phyloP scores from a whole-genome alignment of 2,797 vertebrate species.

The Sebastes cheni region DNA sequence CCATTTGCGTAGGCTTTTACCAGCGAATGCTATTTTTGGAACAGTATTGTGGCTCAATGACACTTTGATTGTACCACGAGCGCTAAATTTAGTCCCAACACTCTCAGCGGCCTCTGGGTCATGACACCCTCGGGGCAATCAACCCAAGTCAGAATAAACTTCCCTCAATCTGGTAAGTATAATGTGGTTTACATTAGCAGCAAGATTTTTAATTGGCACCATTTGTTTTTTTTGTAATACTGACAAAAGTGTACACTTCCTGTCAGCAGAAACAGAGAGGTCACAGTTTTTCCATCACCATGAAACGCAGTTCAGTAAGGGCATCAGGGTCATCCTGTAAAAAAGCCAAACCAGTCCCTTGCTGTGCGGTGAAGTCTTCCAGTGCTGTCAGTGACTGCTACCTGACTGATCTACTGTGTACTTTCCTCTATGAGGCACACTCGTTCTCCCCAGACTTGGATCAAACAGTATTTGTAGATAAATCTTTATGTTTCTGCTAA shows the following conservation, averaged over 20 bases:
- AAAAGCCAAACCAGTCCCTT: neutral
- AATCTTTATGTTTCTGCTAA: conserved; percentile 30
- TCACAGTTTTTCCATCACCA: conserved; percentile 55
- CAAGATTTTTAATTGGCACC: conserved; percentile 62
- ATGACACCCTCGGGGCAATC: conserved; percentile 51
- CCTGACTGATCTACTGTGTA: neutral
- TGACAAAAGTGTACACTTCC: conserved; percentile 42
- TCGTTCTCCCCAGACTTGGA: neutral
- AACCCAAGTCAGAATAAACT: conserved; percentile 71
- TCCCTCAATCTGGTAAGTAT: conserved; percentile 55
- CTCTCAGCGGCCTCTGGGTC: conserved; percentile 42
- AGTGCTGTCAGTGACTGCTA: conserved; percentile 5
- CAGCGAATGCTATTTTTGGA: conserved; percentile 50
- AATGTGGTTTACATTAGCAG: conserved; percentile 55
- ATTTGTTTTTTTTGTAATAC: conserved; percentile 25
- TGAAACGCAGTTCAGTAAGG: conserved; percentile 24
- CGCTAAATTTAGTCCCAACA: conserved; percentile 43
- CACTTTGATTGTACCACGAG: conserved; percentile 22
- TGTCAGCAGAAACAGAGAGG: conserved; percentile 40
- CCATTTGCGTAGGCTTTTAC: conserved; percentile 23
- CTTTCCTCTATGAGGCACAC: conserved; percentile 7
- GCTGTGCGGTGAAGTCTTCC: neutral
- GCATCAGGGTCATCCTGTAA: conserved; percentile 33
- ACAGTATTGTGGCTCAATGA: conserved; percentile 21
- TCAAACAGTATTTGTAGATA: conserved; percentile 30